These are phyloP conservation scores for Biston stratarius DNA, from an alignment of 2,888 invertebrate genomes.

Conservation along the genomic window DNA sequence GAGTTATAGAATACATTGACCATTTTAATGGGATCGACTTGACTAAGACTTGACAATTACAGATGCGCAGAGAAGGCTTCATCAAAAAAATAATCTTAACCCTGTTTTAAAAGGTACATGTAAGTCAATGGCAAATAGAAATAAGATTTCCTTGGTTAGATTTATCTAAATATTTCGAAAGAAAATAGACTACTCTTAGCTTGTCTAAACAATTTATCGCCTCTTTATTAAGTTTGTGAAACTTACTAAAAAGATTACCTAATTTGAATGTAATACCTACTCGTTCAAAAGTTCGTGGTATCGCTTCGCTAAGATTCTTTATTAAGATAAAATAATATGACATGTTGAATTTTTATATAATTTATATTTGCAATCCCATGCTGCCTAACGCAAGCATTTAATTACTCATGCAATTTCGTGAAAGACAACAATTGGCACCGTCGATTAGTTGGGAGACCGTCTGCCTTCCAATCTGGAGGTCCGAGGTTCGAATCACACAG, in stretches of 20 bases:
- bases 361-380: not conserved
- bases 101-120: not conserved
- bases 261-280: slow-evolving; percentile 3
- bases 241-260: slow-evolving; percentile 1
- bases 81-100: no score
- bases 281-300: not conserved
- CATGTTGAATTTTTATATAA: not conserved
- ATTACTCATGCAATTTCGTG: no score
- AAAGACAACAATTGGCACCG: no score
- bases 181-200: not conserved
- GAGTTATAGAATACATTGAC: no score
- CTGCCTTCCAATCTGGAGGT: no score
- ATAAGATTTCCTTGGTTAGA: not conserved
- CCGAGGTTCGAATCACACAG: no score
- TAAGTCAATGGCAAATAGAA: not conserved
- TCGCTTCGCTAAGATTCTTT: not conserved
- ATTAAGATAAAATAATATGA: not conserved
- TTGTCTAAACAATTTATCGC: slow-evolving; percentile 2
- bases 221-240: not conserved
- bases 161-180: not conserved
- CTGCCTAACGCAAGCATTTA: no score
- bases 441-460: no score
- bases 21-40: no score
- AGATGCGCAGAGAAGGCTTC: no score
- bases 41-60: no score